A percentile compares a stretch with the other conserved stretches of the same genome.
phyloP scores from a whole-genome alignment of 2,113 vertebrate genomes.

The Ctenodactylus gundi region DNA sequence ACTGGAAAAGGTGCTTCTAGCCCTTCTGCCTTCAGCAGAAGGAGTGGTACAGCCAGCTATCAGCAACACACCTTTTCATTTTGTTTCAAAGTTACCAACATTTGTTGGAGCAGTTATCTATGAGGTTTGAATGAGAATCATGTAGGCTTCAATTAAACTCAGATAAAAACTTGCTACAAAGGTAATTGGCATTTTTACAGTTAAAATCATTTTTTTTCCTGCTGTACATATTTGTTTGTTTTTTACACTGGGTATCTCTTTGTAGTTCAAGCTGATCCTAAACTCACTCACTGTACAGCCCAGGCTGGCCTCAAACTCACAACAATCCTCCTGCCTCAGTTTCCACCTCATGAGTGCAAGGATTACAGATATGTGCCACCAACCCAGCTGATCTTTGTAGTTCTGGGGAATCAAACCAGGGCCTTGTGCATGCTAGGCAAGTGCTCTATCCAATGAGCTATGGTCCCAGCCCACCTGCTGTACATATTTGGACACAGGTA shows the following conservation, averaged over 20 bases:
- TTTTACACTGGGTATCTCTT: too few relatives aligned
- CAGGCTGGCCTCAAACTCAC: too few relatives aligned
- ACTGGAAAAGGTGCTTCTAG: neutral
- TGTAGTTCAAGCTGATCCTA: too few relatives aligned
- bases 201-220: neutral
- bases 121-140: neutral
- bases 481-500: neutral
- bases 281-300: too few relatives aligned
- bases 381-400: too few relatives aligned
- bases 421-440: too few relatives aligned
- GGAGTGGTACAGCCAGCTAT: neutral
- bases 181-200: neutral
- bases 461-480: too few relatives aligned
- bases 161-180: neutral
- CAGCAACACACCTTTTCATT: neutral
- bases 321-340: too few relatives aligned
- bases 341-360: too few relatives aligned
- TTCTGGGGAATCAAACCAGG: too few relatives aligned
- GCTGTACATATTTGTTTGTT: neutral
- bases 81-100: neutral
- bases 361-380: too few relatives aligned
- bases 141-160: neutral
- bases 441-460: too few relatives aligned
- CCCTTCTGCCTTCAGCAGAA: conserved; percentile 38
- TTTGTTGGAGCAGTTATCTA: neutral